A percentile compares a stretch with the other conserved stretches of the same genome.
Conservation (phyloP, 2,113 vertebrate genomes). For the Neomonachus schauinslandi region DNA sequence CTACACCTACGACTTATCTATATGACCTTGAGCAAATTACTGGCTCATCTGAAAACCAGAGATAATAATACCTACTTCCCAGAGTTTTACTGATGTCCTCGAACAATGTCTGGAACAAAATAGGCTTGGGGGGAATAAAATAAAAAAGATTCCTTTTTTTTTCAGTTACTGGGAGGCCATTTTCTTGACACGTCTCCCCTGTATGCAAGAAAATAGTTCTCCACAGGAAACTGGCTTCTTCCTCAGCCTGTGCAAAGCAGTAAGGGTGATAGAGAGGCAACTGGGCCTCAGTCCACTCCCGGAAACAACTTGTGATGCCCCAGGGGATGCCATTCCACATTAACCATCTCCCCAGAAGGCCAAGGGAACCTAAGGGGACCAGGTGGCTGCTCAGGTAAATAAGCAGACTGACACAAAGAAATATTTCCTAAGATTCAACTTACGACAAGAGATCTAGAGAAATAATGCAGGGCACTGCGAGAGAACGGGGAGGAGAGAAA, state of each 20-base stretch:
- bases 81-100: conserved; percentile 7
- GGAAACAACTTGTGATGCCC: background rate
- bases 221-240: background rate
- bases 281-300: background rate
- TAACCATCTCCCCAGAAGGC: background rate
- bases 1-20: background rate
- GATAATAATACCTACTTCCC: conserved; percentile 24
- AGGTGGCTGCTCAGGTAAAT: background rate
- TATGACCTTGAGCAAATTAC: conserved; percentile 46
- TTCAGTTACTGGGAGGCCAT: background rate
- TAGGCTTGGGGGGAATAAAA: background rate
- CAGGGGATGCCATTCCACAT: background rate
- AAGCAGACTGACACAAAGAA: conserved; percentile 17
- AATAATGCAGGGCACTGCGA: background rate
- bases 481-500: background rate
- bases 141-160: background rate
- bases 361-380: background rate
- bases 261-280: background rate
- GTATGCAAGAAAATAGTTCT: background rate
- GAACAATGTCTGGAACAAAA: conserved; percentile 52
- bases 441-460: background rate
- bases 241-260: background rate
- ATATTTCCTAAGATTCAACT: background rate
- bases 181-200: background rate
- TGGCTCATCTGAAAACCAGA: conserved; percentile 23